Conservation (phyloP, 2,888 invertebrate genomes). For the Lapara coniferarum region DNA sequence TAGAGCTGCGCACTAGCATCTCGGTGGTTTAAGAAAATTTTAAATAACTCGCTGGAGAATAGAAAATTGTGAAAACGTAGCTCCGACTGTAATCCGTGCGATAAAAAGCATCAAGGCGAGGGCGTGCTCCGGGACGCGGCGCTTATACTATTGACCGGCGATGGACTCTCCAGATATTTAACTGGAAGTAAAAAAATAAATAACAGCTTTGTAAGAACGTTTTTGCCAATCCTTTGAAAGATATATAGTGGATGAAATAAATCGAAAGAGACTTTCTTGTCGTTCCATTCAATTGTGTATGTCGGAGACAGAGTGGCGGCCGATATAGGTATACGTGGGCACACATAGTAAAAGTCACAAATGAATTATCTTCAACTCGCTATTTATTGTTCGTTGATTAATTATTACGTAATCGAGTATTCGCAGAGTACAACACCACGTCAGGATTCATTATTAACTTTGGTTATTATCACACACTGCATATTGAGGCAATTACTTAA, state of each 20-base stretch:
- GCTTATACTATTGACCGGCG: slow-evolving; percentile 67
- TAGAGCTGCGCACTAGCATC: slow-evolving; percentile 26
- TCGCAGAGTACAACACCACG: no score
- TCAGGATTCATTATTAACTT: no score
- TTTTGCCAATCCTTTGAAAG: slow-evolving; percentile 32
- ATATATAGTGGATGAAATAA: slow-evolving; percentile 20
- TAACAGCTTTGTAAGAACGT: slow-evolving; percentile 56
- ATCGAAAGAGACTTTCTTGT: slow-evolving; percentile 10
- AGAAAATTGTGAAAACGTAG: slow-evolving; percentile 60
- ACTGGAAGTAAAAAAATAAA: slow-evolving; percentile 64
- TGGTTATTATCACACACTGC: no score
- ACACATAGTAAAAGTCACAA: no score
- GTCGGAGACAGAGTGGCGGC: no score
- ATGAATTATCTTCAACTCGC: no score
- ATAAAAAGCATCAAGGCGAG: slow-evolving; percentile 60
- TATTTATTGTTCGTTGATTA: no score
- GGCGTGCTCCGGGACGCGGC: slow-evolving; percentile 40
- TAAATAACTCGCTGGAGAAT: slow-evolving; percentile 64
- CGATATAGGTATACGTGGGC: no score
- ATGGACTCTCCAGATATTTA: slow-evolving; percentile 68
- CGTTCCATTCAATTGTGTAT: slow-evolving; percentile 10
- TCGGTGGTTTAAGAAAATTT: slow-evolving; percentile 52
- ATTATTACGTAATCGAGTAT: no score
- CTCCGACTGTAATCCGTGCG: slow-evolving; percentile 60
- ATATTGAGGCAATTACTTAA: no score